These are phyloP conservation scores for Rhodeus uyekii DNA, from an alignment of 2,797 vertebrate genomes.

Conservation along the genomic window DNA sequence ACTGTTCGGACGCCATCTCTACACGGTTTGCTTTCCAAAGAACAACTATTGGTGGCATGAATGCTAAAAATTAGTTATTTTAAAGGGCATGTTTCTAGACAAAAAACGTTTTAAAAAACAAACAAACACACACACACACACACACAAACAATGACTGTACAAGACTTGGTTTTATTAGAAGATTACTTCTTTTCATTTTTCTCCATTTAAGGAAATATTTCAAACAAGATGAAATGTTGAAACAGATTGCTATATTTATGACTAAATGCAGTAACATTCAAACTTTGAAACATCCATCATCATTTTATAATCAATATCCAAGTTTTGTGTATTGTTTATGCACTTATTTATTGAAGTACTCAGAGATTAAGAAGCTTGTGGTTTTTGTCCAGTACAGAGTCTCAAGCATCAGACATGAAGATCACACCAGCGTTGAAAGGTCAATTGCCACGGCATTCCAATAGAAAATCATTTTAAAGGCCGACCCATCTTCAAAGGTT, in stretches of 20 bases:
- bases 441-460: neutral
- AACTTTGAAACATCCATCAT: conserved; percentile 20
- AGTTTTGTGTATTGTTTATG: neutral
- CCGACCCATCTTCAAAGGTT: conserved; percentile 65
- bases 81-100: neutral
- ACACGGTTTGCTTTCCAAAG: neutral
- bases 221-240: neutral
- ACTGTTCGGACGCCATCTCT: neutral
- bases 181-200: neutral
- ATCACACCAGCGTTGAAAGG: neutral
- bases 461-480: conserved; percentile 68
- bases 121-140: too few relatives aligned
- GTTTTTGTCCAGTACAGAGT: conserved; percentile 10
- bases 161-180: conserved; percentile 13
- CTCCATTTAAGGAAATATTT: neutral
- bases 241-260: neutral
- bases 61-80: neutral
- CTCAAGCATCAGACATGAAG: conserved; percentile 19
- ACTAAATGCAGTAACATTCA: conserved; percentile 21
- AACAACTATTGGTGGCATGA: neutral
- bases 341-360: neutral
- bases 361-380: conserved; percentile 3
- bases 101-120: neutral
- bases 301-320: conserved; percentile 8
- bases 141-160: conserved; percentile 18